Percentiles rank a stretch among this genome's conserved stretches.
Conservation (phyloP, 2,797 vertebrate species). For the Falco cherrug region DNA sequence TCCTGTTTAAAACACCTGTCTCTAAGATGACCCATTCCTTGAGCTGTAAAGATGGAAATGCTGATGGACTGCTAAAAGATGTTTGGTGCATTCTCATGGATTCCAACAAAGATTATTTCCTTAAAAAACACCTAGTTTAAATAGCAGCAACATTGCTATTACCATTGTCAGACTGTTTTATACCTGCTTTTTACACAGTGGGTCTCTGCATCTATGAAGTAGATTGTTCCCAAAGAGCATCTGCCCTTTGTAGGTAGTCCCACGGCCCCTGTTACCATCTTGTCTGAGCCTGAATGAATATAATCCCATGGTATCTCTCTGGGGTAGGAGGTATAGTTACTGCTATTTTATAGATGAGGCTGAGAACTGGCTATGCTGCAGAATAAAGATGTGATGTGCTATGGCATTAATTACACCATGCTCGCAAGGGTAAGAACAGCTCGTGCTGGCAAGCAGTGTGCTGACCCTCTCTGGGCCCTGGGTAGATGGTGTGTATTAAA, state of each 20-base stretch:
- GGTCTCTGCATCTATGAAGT: not conserved
- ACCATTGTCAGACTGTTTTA: not conserved
- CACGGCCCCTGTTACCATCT: not conserved
- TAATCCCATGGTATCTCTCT: not conserved
- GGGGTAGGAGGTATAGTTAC: not conserved
- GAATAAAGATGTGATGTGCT: not conserved
- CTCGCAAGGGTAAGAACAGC: not conserved
- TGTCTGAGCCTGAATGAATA: not conserved
- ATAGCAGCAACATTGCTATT: not conserved
- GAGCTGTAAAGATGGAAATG: not conserved
- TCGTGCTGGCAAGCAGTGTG: accelerated
- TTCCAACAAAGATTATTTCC: not conserved
- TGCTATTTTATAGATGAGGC: not conserved
- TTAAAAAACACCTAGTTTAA: not conserved
- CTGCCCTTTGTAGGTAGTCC: not conserved
- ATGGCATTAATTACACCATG: accelerated
- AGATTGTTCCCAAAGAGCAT: not conserved
- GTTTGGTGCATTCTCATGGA: not conserved
- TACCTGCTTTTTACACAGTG: not conserved
- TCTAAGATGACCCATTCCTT: not conserved
- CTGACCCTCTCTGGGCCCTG: not conserved
- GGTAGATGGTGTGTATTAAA: not conserved
- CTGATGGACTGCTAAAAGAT: not conserved
- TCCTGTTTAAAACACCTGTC: not conserved
- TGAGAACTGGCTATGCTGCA: not conserved